Base-by-base conservation (phyloP, 2,113 vertebrate genomes). In the Malaclemys terrapin region DNA sequence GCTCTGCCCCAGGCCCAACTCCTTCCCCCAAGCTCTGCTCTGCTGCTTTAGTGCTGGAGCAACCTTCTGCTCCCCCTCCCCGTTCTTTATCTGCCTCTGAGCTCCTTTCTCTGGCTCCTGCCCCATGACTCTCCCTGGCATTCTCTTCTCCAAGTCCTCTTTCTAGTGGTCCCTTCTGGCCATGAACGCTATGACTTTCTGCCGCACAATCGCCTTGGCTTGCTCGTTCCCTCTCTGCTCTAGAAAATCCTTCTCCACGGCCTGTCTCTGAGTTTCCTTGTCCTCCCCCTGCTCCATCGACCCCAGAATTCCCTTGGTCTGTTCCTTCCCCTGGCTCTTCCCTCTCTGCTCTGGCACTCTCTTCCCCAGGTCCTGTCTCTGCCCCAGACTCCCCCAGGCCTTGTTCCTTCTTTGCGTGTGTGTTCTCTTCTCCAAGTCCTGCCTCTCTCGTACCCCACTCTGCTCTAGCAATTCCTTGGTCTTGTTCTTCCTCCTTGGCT, bases 61-160 rank as follows among this genome's bases (percentile, higher is more conserved):
- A 0, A 10, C 1, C 45, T 81, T 83, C 57, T 93, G 38, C 6
- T 14, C 2, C 20, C 49, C 13, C 2, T 1, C 5, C 13, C 59
- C 57, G n/a, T 35, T 87, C 50, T 52, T 89, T 4, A 0, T 20
- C 45, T 20, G 10, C 13, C 14, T 16, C 72, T 0, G 1, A 3
- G 42, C 3, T 29, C 42, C 10, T 57, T 38, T 13, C 35, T 24
- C 83, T 53, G 65, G 17, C 35, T 72, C 17, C 65, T 72, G n/a
- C 65, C n/a, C 35, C n/a, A 35, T 9, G 65, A 20, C 65, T 35
- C 17, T 54, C 22, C 53, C 59, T 69, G 42, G 12, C 16, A 53
- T 54, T 16, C 29, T 88, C 54, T 38, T 35, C 31, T 52, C n/a
- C 65, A 38, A 10, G 17, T 9, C n/a, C 35, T 38, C 65, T 35